These are phyloP conservation scores for Teleogryllus occipitalis DNA, from an alignment of 1,140 invertebrate species.

Conservation along the genomic window DNA sequence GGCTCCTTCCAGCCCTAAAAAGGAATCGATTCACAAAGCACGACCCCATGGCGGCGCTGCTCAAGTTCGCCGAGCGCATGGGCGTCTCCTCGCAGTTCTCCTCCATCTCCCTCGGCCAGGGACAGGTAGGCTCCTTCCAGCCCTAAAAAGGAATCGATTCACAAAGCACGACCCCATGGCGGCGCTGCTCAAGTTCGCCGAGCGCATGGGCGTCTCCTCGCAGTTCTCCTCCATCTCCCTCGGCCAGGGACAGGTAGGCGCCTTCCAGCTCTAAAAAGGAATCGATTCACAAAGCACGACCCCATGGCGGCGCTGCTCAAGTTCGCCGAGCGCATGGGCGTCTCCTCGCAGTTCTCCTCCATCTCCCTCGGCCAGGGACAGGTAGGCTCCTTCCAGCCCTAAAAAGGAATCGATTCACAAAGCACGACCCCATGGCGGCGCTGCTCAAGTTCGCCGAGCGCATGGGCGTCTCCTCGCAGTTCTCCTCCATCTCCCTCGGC, in stretches of 20 bases:
- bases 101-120: constrained; percentile 87
- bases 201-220: constrained; percentile 63
- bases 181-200: constrained; percentile 65
- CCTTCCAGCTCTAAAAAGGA: too few relatives aligned
- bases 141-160: too few relatives aligned
- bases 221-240: constrained; percentile 80
- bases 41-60: constrained; percentile 77
- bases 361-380: constrained; percentile 88
- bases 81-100: constrained; percentile 66
- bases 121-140: constrained; percentile 52
- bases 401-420: too few relatives aligned
- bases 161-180: constrained; percentile 90
- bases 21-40: too few relatives aligned
- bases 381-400: too few relatives aligned
- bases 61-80: constrained; percentile 71
- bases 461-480: constrained; percentile 62
- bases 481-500: constrained; percentile 82
- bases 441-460: constrained; percentile 70
- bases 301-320: constrained; percentile 69
- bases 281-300: too few relatives aligned
- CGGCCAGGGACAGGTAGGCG: constrained; percentile 71
- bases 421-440: constrained; percentile 81
- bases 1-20: too few relatives aligned
- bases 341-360: constrained; percentile 64
- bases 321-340: constrained; percentile 74